phyloP scores from a whole-genome alignment of 1,140 invertebrate species.

The Goniozus legneri region DNA sequence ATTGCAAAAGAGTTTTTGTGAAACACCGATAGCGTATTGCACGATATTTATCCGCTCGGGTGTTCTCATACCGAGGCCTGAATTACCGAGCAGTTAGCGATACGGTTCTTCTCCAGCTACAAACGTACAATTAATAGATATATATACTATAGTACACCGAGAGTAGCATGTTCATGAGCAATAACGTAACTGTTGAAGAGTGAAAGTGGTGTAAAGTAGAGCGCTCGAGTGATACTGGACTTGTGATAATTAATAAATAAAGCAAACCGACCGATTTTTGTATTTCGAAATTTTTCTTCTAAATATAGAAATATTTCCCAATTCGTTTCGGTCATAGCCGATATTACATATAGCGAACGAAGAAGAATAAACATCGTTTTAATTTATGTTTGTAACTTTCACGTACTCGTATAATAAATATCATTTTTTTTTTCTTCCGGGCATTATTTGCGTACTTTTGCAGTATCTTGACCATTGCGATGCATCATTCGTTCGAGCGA shows the following conservation, averaged over 20 bases:
- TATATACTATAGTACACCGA: conserved; percentile 15
- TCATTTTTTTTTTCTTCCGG: no score
- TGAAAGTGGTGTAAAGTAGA: conserved; percentile 46
- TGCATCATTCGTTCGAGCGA: not conserved
- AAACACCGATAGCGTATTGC: no score
- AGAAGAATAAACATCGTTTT: not conserved
- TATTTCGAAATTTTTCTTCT: no score
- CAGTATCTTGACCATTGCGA: no score
- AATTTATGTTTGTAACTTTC: not conserved
- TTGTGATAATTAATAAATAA: conserved; percentile 47
- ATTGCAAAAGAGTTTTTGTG: no score
- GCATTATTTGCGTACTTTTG: no score
- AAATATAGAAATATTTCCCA: no score
- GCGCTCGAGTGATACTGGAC: conserved; percentile 28
- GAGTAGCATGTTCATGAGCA: conserved; percentile 26
- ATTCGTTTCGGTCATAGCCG: no score
- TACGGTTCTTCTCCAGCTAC: conserved; percentile 16
- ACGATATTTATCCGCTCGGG: conserved; percentile 15
- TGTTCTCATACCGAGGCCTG: conserved; percentile 26
- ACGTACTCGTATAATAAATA: conserved; percentile 13
- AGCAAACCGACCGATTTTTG: conserved; percentile 11
- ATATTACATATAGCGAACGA: no score
- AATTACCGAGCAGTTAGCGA: conserved; percentile 11
- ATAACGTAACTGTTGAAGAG: conserved; percentile 48
- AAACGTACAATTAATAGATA: conserved; percentile 11